Percentiles rank a stretch among this genome's conserved stretches.
Evolutionary conservation across 2,113 vertebrate genomes (phyloP).

Genomic region (Archilochus colubris): DNA sequence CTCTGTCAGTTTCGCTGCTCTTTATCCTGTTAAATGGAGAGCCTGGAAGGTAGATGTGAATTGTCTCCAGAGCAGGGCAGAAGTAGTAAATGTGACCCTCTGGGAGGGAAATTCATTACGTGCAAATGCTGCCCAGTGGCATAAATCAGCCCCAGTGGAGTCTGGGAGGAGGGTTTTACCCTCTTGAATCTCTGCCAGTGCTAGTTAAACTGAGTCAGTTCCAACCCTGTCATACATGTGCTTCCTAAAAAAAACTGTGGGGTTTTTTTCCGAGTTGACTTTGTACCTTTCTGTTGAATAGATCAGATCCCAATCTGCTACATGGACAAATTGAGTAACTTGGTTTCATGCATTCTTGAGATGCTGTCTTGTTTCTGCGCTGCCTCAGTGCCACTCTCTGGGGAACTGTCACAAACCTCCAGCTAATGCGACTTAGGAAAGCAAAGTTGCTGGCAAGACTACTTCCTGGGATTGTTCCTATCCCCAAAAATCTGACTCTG

Average conservation of each 20-base stretch:
- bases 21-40: not conserved
- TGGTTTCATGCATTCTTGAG: slow-evolving; percentile 2
- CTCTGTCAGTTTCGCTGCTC: slow-evolving; percentile 11
- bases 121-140: slow-evolving; percentile 25
- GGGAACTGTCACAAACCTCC: slow-evolving; percentile 22
- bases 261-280: not conserved
- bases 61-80: not conserved
- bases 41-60: not conserved
- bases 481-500: not conserved
- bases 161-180: not conserved
- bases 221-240: not conserved
- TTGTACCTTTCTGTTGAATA: not conserved
- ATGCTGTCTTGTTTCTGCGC: slow-evolving; percentile 1
- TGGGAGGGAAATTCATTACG: not conserved
- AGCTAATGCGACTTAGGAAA: slow-evolving; percentile 19
- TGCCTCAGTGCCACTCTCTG: not conserved
- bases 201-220: not conserved
- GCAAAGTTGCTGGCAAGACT: slow-evolving; percentile 34
- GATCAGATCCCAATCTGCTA: not conserved
- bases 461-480: slow-evolving; percentile 18
- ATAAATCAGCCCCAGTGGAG: not conserved
- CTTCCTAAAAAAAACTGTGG: not conserved
- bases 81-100: not conserved
- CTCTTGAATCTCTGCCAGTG: not conserved
- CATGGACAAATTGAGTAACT: not conserved